A percentile compares a stretch with the other conserved stretches of the same genome.
phyloP scores from a whole-genome alignment of 2,888 invertebrate species.

The Trachelus stipa region DNA sequence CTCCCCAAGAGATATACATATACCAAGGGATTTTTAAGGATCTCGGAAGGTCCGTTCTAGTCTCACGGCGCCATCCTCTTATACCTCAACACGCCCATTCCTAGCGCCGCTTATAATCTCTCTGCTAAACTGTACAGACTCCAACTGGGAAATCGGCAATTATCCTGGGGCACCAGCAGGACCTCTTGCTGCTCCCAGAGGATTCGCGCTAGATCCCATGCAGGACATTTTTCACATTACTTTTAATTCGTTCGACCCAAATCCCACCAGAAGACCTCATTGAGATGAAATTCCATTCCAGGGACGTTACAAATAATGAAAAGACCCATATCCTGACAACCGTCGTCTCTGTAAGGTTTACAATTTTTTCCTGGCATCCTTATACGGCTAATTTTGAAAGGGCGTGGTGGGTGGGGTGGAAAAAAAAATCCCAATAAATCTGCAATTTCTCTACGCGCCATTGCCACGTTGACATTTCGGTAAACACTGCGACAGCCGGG shows the following conservation, averaged over 20 bases:
- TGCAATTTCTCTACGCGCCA: constrained; percentile 32
- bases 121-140: constrained; percentile 16
- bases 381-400: neutral
- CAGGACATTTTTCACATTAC: neutral
- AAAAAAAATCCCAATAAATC: constrained; percentile 35
- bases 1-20: constrained; percentile 9
- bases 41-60: constrained; percentile 19
- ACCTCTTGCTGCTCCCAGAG: neutral
- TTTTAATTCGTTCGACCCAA: neutral
- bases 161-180: neutral
- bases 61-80: constrained; percentile 29
- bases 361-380: neutral
- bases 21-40: neutral
- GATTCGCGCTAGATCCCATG: neutral
- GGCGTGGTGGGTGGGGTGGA: neutral
- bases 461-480: constrained; percentile 33
- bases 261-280: neutral
- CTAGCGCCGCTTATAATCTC: constrained; percentile 20
- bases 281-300: neutral
- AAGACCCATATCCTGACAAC: neutral
- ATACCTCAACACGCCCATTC: constrained; percentile 35
- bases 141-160: constrained; percentile 8
- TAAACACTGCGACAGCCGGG: constrained; percentile 28
- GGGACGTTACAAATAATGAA: neutral
- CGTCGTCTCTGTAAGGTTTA: neutral